Evolutionary conservation across 1,140 invertebrate genomes (phyloP).

Genomic region (Heliconius hewitsoni): DNA sequence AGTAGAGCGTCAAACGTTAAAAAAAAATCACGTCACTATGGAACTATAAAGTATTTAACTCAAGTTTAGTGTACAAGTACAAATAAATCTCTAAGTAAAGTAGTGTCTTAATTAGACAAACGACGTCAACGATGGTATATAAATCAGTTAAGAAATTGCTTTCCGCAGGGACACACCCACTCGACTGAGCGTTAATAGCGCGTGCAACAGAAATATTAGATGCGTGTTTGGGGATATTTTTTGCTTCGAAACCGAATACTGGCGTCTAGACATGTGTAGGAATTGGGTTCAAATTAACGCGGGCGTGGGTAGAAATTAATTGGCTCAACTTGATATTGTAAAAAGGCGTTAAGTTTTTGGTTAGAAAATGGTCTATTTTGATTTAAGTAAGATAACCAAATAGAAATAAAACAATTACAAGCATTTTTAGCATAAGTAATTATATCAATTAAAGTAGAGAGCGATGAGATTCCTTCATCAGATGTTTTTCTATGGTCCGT

Average conservation of each 20-base stretch:
- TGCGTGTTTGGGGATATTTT: slow-evolving; percentile 66
- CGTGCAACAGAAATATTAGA: slow-evolving; percentile 73
- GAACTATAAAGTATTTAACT: background rate
- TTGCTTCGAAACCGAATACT: slow-evolving; percentile 61
- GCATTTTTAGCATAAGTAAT: no score
- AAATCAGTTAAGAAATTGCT: slow-evolving; percentile 76
- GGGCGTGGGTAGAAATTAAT: slow-evolving; percentile 40
- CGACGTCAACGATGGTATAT: slow-evolving; percentile 67
- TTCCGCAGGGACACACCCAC: slow-evolving; percentile 72
- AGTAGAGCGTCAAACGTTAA: background rate
- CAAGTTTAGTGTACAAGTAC: background rate
- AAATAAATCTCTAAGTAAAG: slow-evolving; percentile 66
- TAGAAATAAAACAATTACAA: no score
- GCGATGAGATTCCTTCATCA: no score
- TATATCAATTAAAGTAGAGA: no score
- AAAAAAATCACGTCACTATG: background rate
- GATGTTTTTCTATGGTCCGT: no score
- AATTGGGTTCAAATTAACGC: slow-evolving; percentile 39
- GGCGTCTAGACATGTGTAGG: slow-evolving; percentile 54
- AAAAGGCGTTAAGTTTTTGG: background rate
- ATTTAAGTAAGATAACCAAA: no score
- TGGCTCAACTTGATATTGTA: slow-evolving; percentile 32
- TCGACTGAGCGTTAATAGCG: slow-evolving; percentile 73
- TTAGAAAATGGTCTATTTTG: no score
- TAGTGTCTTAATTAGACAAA: slow-evolving; percentile 71